Base-by-base conservation (phyloP, 2,888 invertebrate species). In the Athetis lepigone region DNA sequence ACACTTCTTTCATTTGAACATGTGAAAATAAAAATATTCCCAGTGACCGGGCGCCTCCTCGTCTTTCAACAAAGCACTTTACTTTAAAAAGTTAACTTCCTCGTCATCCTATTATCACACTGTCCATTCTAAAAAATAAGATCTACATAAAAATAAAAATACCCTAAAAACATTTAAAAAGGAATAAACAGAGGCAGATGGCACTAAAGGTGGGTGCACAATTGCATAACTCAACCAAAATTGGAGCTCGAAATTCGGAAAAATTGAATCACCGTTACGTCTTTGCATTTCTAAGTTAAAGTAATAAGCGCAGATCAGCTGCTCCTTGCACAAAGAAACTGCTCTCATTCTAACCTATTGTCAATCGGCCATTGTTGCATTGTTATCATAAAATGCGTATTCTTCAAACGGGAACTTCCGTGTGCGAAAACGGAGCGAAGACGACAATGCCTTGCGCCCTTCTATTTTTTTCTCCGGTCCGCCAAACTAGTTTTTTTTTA, bases 381-480 rank as follows among this genome's bases (percentile, higher is more conserved):
- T 93, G 93, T 93, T 90, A 81, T 84, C 92, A 72, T 81, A 83
- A 88, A 88, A 88, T 84, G 88, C 88, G 87, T 89, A 89, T 88
- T 88, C 85, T 85, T 86, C 87, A 83, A 84, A 86, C 86, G 86
- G 89, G 89, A 86, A 92, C 92, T 93, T 93, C 93, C 93, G 93
- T 90, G 89, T 93, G 93, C 93, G 91, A 93, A 93, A 91, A 86
- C 83, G 76, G 79, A 74, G 79, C 79, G 82, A 85, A 82, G 84
- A 83, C 84, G 67, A 85, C 90, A 91, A 91, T 86, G 74, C 84
- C 19, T 33, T 67, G 82, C 86, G 86, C 91, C 91, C 90, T 89
- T 88, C 86, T 77, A 82, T 87, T 85, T 88, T 88, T 87, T 88
- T 69, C 82, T 56, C 69, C 70, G 57, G 86, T 86, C 86, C 85